phyloP scores from a whole-genome alignment of 2,888 invertebrate genomes.

The Corythucha ciliata region DNA sequence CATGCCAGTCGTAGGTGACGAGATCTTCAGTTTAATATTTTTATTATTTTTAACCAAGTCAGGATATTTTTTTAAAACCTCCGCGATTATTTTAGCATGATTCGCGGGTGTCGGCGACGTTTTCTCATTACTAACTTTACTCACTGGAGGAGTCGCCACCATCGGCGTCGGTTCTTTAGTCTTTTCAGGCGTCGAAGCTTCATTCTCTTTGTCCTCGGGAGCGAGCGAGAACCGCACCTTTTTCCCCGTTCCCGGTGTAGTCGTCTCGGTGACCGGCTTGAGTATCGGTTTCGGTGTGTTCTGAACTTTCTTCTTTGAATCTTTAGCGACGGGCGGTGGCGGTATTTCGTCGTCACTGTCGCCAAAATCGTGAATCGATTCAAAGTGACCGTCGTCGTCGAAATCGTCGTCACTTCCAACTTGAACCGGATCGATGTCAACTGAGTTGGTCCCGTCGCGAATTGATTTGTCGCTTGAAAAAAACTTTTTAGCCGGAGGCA shows the following conservation, averaged over 20 bases:
- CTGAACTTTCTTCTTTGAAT: too few relatives aligned
- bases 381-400: slow-evolving; percentile 39
- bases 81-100: slow-evolving; percentile 75
- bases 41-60: slow-evolving; percentile 78
- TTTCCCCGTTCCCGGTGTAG: slow-evolving; percentile 39
- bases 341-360: slow-evolving; percentile 42
- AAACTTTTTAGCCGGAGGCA: slow-evolving; percentile 14
- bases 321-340: too few relatives aligned
- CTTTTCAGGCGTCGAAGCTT: slow-evolving; percentile 21
- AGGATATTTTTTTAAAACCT: slow-evolving; percentile 75
- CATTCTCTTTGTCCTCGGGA: slow-evolving; percentile 49
- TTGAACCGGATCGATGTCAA: slow-evolving; percentile 39
- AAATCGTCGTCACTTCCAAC: slow-evolving; percentile 34
- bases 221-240: slow-evolving; percentile 49
- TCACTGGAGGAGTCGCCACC: neutral
- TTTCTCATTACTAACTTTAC: slow-evolving; percentile 8
- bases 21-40: slow-evolving; percentile 75
- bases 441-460: too few relatives aligned
- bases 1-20: slow-evolving; percentile 40
- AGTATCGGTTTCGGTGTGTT: slow-evolving; percentile 39
- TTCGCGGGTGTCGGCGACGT: slow-evolving; percentile 41
- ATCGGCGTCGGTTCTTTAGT: neutral
- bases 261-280: slow-evolving; percentile 36
- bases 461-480: slow-evolving; percentile 5
- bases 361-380: slow-evolving; percentile 40